Evolutionary conservation across 2,113 vertebrate species (phyloP), one percentile per base, ranked within the genome.

Genomic region (Aldabrachelys gigantea): DNA sequence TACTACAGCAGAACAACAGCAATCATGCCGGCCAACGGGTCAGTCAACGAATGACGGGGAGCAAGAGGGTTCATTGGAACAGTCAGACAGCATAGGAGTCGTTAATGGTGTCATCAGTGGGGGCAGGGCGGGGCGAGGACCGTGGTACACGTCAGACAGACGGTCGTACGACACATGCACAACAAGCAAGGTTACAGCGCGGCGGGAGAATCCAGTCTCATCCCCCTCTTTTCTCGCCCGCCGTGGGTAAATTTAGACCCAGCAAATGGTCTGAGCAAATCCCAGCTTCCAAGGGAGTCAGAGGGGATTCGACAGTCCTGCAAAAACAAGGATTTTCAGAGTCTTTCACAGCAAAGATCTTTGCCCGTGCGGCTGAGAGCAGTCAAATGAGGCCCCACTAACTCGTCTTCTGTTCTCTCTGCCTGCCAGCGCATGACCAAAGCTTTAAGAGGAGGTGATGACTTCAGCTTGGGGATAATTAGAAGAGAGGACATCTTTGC

Each of bases 361-460:
- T 89, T 97, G 90, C 95, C 94, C 88, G 91, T 88, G 82, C 10
- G 76, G 21, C 78, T 86, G 94, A 95, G 93, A 94, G 87, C 47
- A 80, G 35, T 53, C 75, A 79, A 88, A 91, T 8, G 59, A 95
- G 92, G 87, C 94, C 94, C 96, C 96, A 96, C 95, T 96, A 97
- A 97, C 92, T 89, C 83, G 91, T 96, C 81, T 93, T 94, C 90
- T 96, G 93, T 96, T 93, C 93, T 95, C 10, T 2, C 90, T 85
- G 96, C 92, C 90, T 85, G 92, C 80, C 93, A 95, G 97, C 97
- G 91, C 92, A 93, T 56, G 93, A 92, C 90, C 95, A 19, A 85
- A 95, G 92, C 95, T 96, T 98, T 98, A 98, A 98, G 98, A 98
- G 97, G 98, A 98, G 94, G 98, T 97, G 97, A 98, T 97, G 94